Base-by-base conservation (phyloP, 2,797 vertebrate genomes). In the Neostethus bicornis region DNA sequence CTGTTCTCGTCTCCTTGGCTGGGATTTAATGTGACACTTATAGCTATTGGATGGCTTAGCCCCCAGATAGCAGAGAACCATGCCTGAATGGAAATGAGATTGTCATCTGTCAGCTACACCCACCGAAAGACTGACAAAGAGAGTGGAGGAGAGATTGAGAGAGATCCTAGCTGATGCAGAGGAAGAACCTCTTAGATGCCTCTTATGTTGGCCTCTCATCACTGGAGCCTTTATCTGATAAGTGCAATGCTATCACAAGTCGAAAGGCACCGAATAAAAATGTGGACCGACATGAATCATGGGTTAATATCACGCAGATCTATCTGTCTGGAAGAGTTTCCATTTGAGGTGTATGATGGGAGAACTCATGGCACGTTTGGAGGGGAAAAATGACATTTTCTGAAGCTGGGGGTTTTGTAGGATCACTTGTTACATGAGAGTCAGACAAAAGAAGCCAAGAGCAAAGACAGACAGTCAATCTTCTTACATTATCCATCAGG, bases 1-100 rank as follows among this genome's bases (percentile, higher is more conserved):
- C 79, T 81, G 65, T 83, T 69, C 79, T 69, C 77, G 35, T 85
- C 73, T 83, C 79, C 66, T 79, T 45, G 77, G 64, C 76, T 66
- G 76, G 83, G 85, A 89, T 87, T 87, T 87, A 88, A 86, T 87
- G 80, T 87, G 89, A 89, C 88, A 88, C 83, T 86, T 85, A 83
- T 78, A 89, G 88, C 85, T 83, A 83, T 83, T 83, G 87, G 85
- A 84, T 80, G 83, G 79, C 81, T 81, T 78, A 69, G 85, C 81
- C 75, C 54, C 72, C 62, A 82, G 84, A 86, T 73, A 85, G 79
- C 77, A 61, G 67, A 81, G 70, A 77, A 72, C 68, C 79, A 79
- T 17, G 79, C 70, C 76, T 85, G 83, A 83, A 87, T 88, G 78
- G 85, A 85, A 88, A 87, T 87, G 75, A 89, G 86, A 90, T 85